Evolutionary conservation across 2,113 vertebrate genomes (phyloP), one percentile per base, ranked within the genome.

Genomic region (Siniperca knerii): DNA sequence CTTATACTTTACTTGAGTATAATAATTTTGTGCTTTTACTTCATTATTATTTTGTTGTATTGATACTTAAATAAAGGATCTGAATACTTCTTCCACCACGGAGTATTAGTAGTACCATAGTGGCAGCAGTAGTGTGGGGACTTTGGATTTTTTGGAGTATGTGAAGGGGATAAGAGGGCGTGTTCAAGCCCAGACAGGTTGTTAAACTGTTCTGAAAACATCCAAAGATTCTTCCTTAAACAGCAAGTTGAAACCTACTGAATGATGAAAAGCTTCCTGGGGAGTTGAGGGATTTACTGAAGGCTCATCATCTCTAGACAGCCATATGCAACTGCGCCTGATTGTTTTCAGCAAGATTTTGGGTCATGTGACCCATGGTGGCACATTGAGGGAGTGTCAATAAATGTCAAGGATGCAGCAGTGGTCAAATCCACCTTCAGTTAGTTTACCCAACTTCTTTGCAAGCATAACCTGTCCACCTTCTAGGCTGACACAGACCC

Each of bases 181-280:
- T 18, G 8, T 48, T 75, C 25, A 48, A 46, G 40, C 11, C 50
- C 5, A n/a, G 54, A 44, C 48, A 18, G 15, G 62, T 42, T 33
- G 62, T 29, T 42, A 44, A 66, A 40, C 10, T 11, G 21, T n/a
- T 42, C 23, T 11, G n/a, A 76, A 25, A 57, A 66, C 35, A 44
- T 67, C 62, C 12, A 48, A 35, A 60, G 13, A 60, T 11, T 37
- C 54, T 35, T n/a, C 42, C 42, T 44, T 29, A 29, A 44, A 44
- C 42, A 44, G 42, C 9, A 2, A 8, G 8, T 9, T 8, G 2
- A 2, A 9, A 35, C 7, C 44, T 16, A 10, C 12, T 76, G 74
- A 65, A n/a, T 20, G 29, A 40, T 52, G 33, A 79, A 54, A 57
- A 66, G 48, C 71, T 60, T 50, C 71, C 37, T 11, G 72, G 29